These are phyloP conservation scores for Ylistrum balloti DNA, from an alignment of 1,140 invertebrate genomes.

Conservation along the genomic window DNA sequence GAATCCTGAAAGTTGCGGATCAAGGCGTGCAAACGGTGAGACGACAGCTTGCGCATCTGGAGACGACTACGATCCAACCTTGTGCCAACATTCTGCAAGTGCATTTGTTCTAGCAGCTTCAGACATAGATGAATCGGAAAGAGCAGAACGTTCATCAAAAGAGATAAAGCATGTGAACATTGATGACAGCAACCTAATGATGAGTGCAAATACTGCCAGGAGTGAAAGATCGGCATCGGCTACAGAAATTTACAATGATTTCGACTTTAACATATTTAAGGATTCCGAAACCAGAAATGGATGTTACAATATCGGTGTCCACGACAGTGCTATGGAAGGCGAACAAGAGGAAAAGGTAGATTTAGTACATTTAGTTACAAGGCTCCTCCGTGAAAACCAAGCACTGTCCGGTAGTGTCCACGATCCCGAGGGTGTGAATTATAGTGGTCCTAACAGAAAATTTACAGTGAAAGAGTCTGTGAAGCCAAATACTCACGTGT, in stretches of 20 bases:
- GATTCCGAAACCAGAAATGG: not conserved
- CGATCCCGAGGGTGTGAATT: not conserved
- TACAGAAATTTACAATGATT: not conserved
- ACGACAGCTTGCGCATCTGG: not conserved
- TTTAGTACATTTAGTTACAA: slow-evolving; percentile 23
- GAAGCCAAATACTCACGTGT: not conserved
- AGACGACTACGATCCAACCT: not conserved
- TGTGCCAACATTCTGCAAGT: not conserved
- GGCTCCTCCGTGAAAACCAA: not conserved
- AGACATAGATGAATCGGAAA: not conserved
- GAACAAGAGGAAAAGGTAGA: not conserved
- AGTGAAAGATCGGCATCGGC: not conserved
- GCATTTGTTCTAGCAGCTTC: not conserved
- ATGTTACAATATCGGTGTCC: not conserved
- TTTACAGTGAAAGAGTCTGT: not conserved
- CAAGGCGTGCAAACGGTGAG: not conserved
- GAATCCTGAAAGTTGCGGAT: not conserved
- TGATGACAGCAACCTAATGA: not conserved
- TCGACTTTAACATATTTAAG: not conserved
- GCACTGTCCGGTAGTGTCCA: not conserved
- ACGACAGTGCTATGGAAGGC: not conserved
- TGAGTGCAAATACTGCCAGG: not conserved
- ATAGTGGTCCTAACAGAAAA: not conserved
- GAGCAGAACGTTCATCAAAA: not conserved
- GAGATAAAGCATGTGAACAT: too few species aligned